A percentile compares a stretch with the other conserved stretches of the same genome.
These are phyloP conservation scores for Tetanocera ferruginea DNA, from an alignment of 2,888 invertebrate genomes.

Conservation along the genomic window DNA sequence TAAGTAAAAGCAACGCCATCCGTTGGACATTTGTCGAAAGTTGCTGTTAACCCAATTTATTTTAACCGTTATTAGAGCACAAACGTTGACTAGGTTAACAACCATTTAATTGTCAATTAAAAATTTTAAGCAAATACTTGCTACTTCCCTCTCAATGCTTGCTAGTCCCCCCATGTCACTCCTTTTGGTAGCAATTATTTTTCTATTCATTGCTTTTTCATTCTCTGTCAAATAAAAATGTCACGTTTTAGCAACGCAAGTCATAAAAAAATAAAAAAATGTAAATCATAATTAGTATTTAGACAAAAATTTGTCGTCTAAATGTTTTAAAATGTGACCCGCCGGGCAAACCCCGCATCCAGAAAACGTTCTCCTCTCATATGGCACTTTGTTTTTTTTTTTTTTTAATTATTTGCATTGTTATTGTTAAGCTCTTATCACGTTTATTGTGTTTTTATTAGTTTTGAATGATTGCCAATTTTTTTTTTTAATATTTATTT, in stretches of 20 bases:
- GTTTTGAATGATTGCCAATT: too few relatives aligned
- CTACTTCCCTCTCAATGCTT: neutral
- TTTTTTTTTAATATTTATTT: too few relatives aligned
- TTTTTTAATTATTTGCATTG: too few relatives aligned
- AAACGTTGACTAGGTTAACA: slow-evolving; percentile 3
- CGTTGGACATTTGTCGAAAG: too few relatives aligned
- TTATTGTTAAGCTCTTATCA: too few relatives aligned
- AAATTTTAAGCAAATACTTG: neutral
- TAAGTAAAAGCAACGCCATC: too few relatives aligned
- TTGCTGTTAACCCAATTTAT: too few relatives aligned
- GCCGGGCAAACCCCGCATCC: too few relatives aligned
- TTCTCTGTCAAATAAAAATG: neutral
- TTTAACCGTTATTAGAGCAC: too few relatives aligned
- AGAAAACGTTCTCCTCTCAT: too few relatives aligned
- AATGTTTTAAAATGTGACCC: neutral
- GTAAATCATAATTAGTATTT: neutral
- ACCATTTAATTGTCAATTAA: slow-evolving; percentile 21
- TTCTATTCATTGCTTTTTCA: neutral
- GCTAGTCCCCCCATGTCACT: neutral
- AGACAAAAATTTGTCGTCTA: neutral
- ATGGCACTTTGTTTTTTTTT: too few relatives aligned
- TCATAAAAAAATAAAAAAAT: neutral
- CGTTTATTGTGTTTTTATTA: too few relatives aligned
- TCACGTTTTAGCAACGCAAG: neutral
- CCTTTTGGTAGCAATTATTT: neutral